Percentiles rank a stretch among this genome's conserved stretches.
Conservation (phyloP, 2,888 invertebrate species). For the Apotomis betuletana region DNA sequence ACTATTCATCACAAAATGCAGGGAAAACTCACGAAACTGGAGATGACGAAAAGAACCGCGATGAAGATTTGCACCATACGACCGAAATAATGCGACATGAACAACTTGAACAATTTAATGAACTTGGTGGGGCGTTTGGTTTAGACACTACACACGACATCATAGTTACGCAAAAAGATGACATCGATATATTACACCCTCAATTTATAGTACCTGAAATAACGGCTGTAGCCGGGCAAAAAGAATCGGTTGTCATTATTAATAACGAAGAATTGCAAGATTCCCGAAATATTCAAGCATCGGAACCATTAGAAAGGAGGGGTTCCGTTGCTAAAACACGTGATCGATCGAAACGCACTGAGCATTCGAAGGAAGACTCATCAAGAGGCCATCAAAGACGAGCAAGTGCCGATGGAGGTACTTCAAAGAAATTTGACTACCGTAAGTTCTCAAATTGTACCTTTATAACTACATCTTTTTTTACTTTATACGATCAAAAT, state of each 20-base stretch:
- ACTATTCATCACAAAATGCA: no score
- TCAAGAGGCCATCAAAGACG: conserved; percentile 9
- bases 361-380: conserved; percentile 8
- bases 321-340: neutral
- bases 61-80: neutral
- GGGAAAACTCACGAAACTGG: no score
- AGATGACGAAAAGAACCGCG: neutral
- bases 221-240: neutral
- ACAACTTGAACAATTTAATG: neutral
- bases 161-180: no score
- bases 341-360: conserved; percentile 7
- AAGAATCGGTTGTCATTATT: conserved; percentile 4
- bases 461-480: neutral
- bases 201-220: no score
- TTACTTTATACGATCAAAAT: neutral
- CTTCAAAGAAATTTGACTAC: conserved; percentile 49
- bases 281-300: neutral
- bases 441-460: conserved; percentile 49
- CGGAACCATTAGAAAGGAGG: neutral
- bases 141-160: no score
- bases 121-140: no score
- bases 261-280: conserved; percentile 6
- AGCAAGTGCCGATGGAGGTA: conserved; percentile 34
- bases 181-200: no score
- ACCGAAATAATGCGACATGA: neutral